Conservation (phyloP, 2,888 invertebrate genomes). For the Eupithecia abbreviata region DNA sequence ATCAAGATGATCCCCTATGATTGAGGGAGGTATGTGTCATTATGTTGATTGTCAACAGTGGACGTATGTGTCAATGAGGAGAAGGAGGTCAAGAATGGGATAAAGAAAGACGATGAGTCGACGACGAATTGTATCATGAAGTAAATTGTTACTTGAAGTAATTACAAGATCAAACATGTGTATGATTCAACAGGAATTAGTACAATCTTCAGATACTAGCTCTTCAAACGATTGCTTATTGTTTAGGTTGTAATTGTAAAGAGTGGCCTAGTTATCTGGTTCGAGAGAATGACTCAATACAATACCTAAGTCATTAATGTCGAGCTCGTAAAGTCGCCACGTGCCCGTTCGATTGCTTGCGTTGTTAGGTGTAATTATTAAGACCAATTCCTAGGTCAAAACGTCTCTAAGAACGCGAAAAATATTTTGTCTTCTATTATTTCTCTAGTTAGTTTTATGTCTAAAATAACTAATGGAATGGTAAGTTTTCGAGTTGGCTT, state of each 20-base stretch:
- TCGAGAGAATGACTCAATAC: slow-evolving; percentile 9
- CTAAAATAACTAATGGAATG: not conserved
- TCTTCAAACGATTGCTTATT: slow-evolving; percentile 35
- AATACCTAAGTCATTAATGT: not conserved
- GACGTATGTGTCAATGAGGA: not conserved
- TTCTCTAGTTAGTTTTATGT: not conserved
- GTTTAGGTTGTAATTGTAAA: slow-evolving; percentile 27
- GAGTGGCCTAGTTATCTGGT: slow-evolving; percentile 32
- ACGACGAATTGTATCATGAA: not conserved
- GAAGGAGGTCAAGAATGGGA: not conserved
- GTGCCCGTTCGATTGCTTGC: not conserved
- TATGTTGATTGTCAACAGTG: not conserved
- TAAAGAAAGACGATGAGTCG: not conserved
- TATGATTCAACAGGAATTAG: slow-evolving; percentile 32
- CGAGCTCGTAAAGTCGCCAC: slow-evolving; percentile 2
- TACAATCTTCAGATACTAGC: slow-evolving; percentile 30
- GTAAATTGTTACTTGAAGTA: not conserved
- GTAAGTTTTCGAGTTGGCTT: not conserved
- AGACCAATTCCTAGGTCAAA: not conserved
- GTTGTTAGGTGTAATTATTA: not conserved
- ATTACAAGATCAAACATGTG: slow-evolving; percentile 12
- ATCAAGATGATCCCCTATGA: not conserved
- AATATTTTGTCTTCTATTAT: not conserved
- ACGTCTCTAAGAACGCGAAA: not conserved
- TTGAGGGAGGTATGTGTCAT: not conserved